phyloP scores from a whole-genome alignment of 2,797 vertebrate species.

The Allobates femoralis region DNA sequence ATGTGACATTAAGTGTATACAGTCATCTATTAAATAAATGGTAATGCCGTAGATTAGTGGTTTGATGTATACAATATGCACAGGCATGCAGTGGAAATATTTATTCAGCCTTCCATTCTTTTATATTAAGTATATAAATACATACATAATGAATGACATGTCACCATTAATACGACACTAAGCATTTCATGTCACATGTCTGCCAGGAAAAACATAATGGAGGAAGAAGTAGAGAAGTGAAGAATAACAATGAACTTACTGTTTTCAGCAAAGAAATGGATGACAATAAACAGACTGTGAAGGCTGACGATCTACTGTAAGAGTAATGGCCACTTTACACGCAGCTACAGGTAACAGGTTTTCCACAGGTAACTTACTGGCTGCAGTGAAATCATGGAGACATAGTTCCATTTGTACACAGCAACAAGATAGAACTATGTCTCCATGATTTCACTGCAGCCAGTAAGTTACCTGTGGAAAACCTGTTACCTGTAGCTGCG shows the following conservation, averaged over 20 bases:
- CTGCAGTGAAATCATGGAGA: too few species aligned
- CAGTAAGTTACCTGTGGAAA: too few species aligned
- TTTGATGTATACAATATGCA: conserved; percentile 31
- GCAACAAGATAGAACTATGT: too few species aligned
- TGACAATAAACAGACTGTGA: neutral
- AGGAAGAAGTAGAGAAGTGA: neutral
- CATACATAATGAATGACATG: conserved; percentile 35
- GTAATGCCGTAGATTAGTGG: conserved; percentile 48
- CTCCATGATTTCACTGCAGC: too few species aligned
- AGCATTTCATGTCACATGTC: conserved; percentile 8
- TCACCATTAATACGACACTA: conserved; percentile 14
- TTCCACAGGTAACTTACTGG: too few species aligned
- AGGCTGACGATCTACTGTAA: neutral
- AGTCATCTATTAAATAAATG: conserved; percentile 46
- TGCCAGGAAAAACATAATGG: neutral
- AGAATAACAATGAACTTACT: neutral
- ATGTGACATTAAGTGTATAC: conserved; percentile 53
- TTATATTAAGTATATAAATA: conserved; percentile 45
- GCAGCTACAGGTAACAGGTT: too few species aligned
- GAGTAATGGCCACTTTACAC: too few species aligned
- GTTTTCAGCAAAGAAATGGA: neutral
- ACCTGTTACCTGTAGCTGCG: too few species aligned
- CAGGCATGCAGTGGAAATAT: conserved; percentile 32
- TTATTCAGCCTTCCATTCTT: conserved; percentile 51
- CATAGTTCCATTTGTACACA: neutral